Evolutionary conservation across 2,888 invertebrate genomes (phyloP).

Genomic region (Apodemia duryi): DNA sequence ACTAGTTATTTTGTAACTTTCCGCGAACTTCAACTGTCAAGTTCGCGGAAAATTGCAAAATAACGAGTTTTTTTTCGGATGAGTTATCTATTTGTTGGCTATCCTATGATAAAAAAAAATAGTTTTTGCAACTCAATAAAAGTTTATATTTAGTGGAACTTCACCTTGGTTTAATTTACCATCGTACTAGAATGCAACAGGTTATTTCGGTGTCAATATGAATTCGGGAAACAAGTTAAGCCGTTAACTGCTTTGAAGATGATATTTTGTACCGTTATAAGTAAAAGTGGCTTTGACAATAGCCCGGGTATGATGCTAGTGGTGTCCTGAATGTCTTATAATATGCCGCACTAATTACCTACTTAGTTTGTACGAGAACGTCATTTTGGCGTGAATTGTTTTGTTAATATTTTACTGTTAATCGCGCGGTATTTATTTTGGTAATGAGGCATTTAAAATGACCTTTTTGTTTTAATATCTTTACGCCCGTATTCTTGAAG

Average conservation of each 20-base stretch:
- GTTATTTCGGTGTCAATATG: conserved; percentile 57
- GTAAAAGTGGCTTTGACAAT: conserved; percentile 50
- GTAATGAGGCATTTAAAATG: too few species aligned
- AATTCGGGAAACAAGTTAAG: conserved; percentile 17
- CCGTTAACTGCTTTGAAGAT: conserved; percentile 33
- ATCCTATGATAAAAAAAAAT: too few species aligned
- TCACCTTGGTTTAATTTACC: conserved; percentile 8
- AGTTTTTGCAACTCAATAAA: neutral
- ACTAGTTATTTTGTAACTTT: too few species aligned
- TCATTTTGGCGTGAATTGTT: neutral
- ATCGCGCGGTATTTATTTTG: too few species aligned
- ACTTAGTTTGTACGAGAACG: conserved; percentile 9
- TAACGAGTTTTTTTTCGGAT: too few species aligned
- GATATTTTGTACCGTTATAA: conserved; percentile 54
- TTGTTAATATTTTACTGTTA: neutral
- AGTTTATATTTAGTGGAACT: neutral
- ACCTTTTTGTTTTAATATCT: too few species aligned
- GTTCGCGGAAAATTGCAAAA: too few species aligned
- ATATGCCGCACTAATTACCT: conserved; percentile 35
- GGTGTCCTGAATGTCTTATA: conserved; percentile 43
- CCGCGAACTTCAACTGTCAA: too few species aligned
- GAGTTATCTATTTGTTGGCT: too few species aligned
- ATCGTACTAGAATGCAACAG: conserved; percentile 38
- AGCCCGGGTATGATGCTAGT: conserved; percentile 43
- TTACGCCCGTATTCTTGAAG: too few species aligned